These are phyloP conservation scores for Mythimna ferrago DNA, from an alignment of 2,888 invertebrate species.

Conservation along the genomic window DNA sequence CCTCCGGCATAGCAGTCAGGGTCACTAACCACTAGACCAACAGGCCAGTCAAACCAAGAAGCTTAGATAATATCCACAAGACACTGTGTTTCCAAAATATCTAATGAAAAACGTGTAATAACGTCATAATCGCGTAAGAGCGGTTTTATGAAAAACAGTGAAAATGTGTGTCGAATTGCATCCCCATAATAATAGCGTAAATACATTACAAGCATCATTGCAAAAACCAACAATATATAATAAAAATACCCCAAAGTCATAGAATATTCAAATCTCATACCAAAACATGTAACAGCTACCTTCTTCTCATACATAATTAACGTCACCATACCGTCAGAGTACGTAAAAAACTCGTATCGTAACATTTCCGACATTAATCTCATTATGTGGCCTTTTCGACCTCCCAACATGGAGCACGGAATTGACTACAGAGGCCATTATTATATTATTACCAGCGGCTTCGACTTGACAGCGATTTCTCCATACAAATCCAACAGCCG, in stretches of 20 bases:
- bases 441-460: no score
- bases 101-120: no score
- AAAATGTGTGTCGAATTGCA: no score
- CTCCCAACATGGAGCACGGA: background rate
- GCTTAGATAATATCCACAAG: no score
- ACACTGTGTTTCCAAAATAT: no score
- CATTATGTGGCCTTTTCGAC: constrained; percentile 36
- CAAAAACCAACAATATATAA: background rate
- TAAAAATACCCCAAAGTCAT: constrained; percentile 8
- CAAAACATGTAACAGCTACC: constrained; percentile 5
- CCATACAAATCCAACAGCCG: no score
- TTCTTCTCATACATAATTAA: constrained; percentile 31
- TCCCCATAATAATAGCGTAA: background rate
- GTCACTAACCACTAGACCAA: no score
- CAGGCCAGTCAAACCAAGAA: no score
- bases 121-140: no score
- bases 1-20: no score
- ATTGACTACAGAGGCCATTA: background rate
- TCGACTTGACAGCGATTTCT: no score
- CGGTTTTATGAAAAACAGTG: no score
- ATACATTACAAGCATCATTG: background rate
- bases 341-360: constrained; percentile 35
- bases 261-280: constrained; percentile 38
- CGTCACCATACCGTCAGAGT: constrained; percentile 7
- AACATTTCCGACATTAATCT: constrained; percentile 38